These are phyloP conservation scores for Andrena trimmerana DNA, from an alignment of 2,888 invertebrate genomes.

Conservation along the genomic window DNA sequence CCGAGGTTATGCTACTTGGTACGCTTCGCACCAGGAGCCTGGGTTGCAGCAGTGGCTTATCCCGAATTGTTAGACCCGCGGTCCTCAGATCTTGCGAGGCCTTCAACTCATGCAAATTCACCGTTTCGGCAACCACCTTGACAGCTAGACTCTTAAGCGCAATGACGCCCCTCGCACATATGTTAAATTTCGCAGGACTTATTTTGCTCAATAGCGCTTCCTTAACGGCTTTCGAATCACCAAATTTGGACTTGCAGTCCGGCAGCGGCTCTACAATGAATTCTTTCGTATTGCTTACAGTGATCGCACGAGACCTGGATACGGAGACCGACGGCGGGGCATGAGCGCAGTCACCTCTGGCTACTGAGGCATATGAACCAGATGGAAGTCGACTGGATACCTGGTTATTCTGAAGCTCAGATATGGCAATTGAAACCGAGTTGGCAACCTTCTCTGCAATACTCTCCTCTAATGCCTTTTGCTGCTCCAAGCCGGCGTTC, in stretches of 20 bases:
- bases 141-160: background rate
- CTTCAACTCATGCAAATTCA: background rate
- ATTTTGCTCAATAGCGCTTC: background rate
- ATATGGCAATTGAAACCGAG: background rate
- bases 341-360: fast-evolving
- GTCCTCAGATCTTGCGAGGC: background rate
- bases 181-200: background rate
- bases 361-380: background rate
- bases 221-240: background rate
- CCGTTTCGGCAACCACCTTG: background rate
- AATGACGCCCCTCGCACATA: background rate
- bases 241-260: background rate
- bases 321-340: background rate
- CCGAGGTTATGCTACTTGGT: background rate
- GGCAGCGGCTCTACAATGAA: background rate
- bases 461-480: background rate
- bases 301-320: background rate
- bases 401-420: background rate
- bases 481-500: background rate
- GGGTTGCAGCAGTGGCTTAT: background rate
- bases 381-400: background rate
- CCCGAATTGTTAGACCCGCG: background rate
- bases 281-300: background rate
- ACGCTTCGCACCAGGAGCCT: background rate
- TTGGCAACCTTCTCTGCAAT: background rate